Evolutionary conservation across 2,113 vertebrate species (phyloP).

Genomic region (Strigops habroptila): DNA sequence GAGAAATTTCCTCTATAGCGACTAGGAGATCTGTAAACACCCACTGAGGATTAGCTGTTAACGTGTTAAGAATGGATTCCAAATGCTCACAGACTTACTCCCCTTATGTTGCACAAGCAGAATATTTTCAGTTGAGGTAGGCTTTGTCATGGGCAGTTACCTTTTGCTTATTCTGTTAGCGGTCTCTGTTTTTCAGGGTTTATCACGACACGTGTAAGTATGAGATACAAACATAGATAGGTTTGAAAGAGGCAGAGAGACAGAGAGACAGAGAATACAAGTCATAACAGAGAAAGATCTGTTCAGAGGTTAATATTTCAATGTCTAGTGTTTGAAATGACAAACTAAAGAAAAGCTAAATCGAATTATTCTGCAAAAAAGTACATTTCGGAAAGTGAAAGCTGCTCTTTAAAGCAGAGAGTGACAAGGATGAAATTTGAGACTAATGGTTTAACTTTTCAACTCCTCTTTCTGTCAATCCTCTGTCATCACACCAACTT

Average conservation of each 20-base stretch:
- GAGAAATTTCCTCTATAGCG: background rate
- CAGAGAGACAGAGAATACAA: background rate
- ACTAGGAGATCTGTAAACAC: background rate
- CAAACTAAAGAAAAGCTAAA: background rate
- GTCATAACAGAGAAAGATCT: background rate
- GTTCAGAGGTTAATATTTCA: background rate
- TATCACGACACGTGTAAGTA: background rate
- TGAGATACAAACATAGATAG: background rate
- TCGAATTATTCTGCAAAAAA: background rate
- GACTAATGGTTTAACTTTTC: constrained; percentile 22
- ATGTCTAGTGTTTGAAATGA: background rate
- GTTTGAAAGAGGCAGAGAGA: background rate
- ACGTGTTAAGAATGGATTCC: background rate
- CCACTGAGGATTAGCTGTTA: background rate
- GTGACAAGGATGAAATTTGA: constrained; percentile 37
- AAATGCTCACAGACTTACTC: background rate
- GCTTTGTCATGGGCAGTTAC: background rate
- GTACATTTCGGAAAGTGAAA: background rate
- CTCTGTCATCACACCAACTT: background rate
- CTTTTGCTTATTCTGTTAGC: background rate
- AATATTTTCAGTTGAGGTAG: background rate
- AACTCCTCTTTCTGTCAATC: constrained; percentile 21
- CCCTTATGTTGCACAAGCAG: background rate
- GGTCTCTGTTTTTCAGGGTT: background rate
- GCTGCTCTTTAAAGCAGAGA: background rate